Base-by-base conservation (phyloP, 1,140 invertebrate genomes). In the Idris sp. region DNA sequence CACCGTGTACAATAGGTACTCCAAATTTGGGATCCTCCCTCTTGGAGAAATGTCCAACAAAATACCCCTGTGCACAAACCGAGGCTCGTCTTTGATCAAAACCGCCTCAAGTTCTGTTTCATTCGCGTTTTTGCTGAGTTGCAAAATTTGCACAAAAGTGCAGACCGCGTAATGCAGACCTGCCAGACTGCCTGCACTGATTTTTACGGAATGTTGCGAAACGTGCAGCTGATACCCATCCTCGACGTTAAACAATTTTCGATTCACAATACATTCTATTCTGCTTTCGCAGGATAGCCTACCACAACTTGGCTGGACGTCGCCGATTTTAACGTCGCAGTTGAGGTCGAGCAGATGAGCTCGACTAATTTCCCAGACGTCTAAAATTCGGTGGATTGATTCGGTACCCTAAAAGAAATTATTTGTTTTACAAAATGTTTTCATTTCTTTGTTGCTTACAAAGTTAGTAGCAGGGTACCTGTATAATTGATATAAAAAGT, bases 61-160 rank as follows among this genome's bases (percentile, higher is more conserved):
- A 59, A 92, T 88, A 8, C 89, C 91, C 54, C 92, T 84, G 62
- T 91, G 89, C 9, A 86, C 81, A 13, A 92, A 84, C 30, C 88
- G 85, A 1, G 91, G 91, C 67, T 89, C 88, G 77, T 93, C 92
- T 77, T 91, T 89, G 38, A 93, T 91, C 26, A 92, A 81, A 14
- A 91, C 84, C 1, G 87, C 74, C 77, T 86, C 65, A 72, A 88
- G 80, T 59, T 87, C 80, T 8, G 79, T 38, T 18, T 48, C 68
- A n/a, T 54, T 75, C 9, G 73, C 49, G 83, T 80, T 82, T 81
- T 86, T 79, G 68, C 80, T 85, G 81, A 92, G 79, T 11, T 86
- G 83, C 19, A 92, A 81, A 53, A 93, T 87, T 76, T 93, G 92
- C 4, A 90, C 86, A 31, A 92, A 87, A 1, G 91, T 92, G 14